Evolutionary conservation across 1,140 invertebrate genomes (phyloP).

Genomic region (Elymnias hypermnestra): DNA sequence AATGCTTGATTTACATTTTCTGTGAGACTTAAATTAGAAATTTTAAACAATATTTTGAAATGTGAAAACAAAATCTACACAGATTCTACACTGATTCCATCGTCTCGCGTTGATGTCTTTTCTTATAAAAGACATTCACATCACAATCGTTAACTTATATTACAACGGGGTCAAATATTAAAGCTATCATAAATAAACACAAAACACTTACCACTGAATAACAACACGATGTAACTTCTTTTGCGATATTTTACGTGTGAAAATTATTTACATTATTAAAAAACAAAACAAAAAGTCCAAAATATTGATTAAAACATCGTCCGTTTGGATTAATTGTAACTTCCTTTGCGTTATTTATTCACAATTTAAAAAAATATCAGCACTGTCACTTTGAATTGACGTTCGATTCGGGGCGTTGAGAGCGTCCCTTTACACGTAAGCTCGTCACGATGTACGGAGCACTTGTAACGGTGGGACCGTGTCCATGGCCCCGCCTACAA

Average conservation of each 20-base stretch:
- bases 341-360: no score
- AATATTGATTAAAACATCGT: slow-evolving; percentile 6
- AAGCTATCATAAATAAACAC: neutral
- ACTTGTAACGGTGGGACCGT: slow-evolving; percentile 59
- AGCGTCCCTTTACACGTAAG: slow-evolving; percentile 46
- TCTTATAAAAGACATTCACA: slow-evolving; percentile 3
- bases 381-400: no score
- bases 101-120: slow-evolving; percentile 25
- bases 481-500: slow-evolving; percentile 52
- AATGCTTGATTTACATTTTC: no score
- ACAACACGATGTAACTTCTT: no score
- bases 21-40: no score
- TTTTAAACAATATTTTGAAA: no score
- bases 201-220: neutral
- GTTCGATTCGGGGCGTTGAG: slow-evolving; percentile 23
- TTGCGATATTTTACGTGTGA: neutral
- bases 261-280: neutral
- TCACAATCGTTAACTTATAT: neutral
- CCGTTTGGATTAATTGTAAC: no score
- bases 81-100: no score
- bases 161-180: no score
- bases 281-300: slow-evolving; percentile 8
- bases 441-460: slow-evolving; percentile 51
- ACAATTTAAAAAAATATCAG: no score
- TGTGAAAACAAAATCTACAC: no score